Base-by-base conservation (phyloP, 2,113 vertebrate species). In the Xerus inauris region DNA sequence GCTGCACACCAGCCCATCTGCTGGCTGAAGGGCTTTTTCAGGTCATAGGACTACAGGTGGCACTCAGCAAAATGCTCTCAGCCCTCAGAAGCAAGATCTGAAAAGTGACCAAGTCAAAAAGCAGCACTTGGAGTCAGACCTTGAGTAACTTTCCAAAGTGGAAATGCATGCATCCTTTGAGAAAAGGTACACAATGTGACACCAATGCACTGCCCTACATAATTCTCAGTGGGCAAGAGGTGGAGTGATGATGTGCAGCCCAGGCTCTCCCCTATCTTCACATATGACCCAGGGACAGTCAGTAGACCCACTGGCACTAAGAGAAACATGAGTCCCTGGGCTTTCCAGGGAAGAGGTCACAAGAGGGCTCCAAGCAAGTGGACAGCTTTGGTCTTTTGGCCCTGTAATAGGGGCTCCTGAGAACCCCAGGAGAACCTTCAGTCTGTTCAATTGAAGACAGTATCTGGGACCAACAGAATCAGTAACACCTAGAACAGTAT, bases 161-260 rank as follows among this genome's bases (percentile, higher is more conserved):
- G 32, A 94, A 64, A 54, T 8, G 45, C 24, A 3, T 3, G 17
- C 24, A 4, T 51, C 49, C 83, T 73, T 77, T n/a, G 42, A 97
- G 47, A 16, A 77, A 85, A 81, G 35, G 7, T 13, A 10, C 9
- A 45, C 3, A 16, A 6, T 1, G 1, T 0, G 6, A 32, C 24
- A 0, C 17, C 1, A 0, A 0, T 4, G 8, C 1, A 0, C 11
- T 26, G 26, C 9, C 13, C 32, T 22, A 1, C 5, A 0, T 38
- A 4, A 77, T 72, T 57, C 45, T 51, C 3, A 26, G 12, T 1
- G 38, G n/a, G 30, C 32, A 13, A 19, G 42, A 0, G 32, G 4
- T 26, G 38, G 10, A 14, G 9, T 4, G 73, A 24, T 35, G 26
- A 11, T 7, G 62, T 6, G 4, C 73, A 12, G 14, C 51, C 49